Evolutionary conservation across 2,888 invertebrate genomes (phyloP), one percentile per base, ranked within the genome.

Genomic region (Selenia dentaria): DNA sequence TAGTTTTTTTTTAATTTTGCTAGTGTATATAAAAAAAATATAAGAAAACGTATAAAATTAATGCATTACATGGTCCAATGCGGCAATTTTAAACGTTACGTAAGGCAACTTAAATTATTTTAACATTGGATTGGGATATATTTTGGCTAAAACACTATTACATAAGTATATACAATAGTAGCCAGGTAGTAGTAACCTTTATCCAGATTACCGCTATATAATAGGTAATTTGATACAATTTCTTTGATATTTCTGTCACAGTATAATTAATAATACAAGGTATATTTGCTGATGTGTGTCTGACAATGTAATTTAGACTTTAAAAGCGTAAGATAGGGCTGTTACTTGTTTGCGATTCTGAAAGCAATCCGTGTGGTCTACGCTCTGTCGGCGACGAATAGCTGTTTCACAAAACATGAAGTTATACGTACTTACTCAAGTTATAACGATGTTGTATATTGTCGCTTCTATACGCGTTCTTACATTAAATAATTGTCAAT

Each of bases 191-290:
- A 16, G 16, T 4, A 16, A 3, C 16, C 16, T 16, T 16, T 16
- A 16, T 16, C 16, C 16, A 16, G 16, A 4, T 16, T 4, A 16
- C 16, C 2, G 16, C 4, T 16, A 16, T 2, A 16, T n/a, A n/a
- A n/a, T n/a, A 63, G 55, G 46, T 59, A 53, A 54, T 39, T 42
- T 52, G 51, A 32, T 49, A 55, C 47, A 55, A 53, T 57, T 58
- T 56, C 62, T 64, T 64, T 58, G 58, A 62, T 65, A 61, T 64
- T 64, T 56, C 2, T 16, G 16, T 4, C 16, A 16, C 16, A 16
- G 16, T 16, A 16, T 16, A 16, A 16, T 16, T 16, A 16, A 16
- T 16, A 16, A 16, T 16, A 16, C 16, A 16, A 16, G 4, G 60
- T 60, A 36, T 43, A 36, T 43, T 42, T 10, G 34, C 34, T 2